phyloP scores from a whole-genome alignment of 2,888 invertebrate species.

The Panopea generosa region DNA sequence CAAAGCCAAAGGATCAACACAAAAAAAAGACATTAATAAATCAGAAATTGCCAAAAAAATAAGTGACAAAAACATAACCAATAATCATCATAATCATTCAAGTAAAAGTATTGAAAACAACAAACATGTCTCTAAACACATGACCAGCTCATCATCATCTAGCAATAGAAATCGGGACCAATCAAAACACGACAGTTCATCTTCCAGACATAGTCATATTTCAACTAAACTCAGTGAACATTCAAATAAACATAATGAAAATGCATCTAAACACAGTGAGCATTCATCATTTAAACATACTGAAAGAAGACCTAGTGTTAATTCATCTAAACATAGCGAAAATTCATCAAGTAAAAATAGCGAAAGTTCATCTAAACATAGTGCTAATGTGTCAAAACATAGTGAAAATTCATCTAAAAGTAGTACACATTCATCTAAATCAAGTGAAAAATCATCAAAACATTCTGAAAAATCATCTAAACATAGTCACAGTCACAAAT shows the following conservation, averaged over 20 bases:
- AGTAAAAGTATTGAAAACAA: slow-evolving; percentile 2
- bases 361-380: slow-evolving; percentile 15
- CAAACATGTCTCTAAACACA: background rate
- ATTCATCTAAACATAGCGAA: slow-evolving; percentile 19
- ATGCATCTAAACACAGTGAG: slow-evolving; percentile 6
- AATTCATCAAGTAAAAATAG: slow-evolving; percentile 8
- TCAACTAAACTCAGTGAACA: background rate
- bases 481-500: slow-evolving; percentile 4
- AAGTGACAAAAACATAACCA: background rate
- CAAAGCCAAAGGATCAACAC: too few species aligned
- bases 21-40: background rate
- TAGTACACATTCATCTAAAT: too few species aligned
- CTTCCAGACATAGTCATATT: too few species aligned
- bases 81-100: background rate
- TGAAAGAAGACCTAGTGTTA: slow-evolving; percentile 5
- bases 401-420: background rate
- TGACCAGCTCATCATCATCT: too few species aligned
- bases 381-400: slow-evolving; percentile 12
- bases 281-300: slow-evolving; percentile 8
- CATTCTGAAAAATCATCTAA: slow-evolving; percentile 14
- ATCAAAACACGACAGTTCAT: too few species aligned
- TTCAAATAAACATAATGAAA: background rate
- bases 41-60: background rate
- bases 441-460: background rate
- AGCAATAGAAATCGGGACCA: too few species aligned